Evolutionary conservation across 2,888 invertebrate species (phyloP).

Genomic region (Drosophila aldrichi): DNA sequence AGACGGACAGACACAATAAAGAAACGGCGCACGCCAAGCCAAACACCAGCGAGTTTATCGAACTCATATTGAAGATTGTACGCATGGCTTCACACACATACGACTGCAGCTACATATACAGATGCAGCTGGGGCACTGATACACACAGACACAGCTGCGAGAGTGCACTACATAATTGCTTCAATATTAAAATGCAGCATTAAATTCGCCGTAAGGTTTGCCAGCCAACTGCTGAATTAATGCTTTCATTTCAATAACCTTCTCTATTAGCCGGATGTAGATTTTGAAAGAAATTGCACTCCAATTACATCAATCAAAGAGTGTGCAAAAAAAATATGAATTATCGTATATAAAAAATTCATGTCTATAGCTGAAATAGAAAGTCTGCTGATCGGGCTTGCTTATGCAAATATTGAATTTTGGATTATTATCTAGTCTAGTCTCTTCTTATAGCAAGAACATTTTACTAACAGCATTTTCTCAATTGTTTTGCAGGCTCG

Average conservation of each 20-base stretch:
- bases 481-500: slow-evolving; percentile 90
- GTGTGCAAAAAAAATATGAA: neutral
- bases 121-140: slow-evolving; percentile 19
- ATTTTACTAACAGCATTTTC: slow-evolving; percentile 65
- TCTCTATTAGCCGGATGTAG: slow-evolving; percentile 22
- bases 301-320: neutral
- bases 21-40: slow-evolving; percentile 77
- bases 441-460: neutral
- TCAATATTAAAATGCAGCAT: slow-evolving; percentile 47
- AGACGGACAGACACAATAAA: slow-evolving; percentile 55
- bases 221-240: slow-evolving; percentile 10
- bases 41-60: slow-evolving; percentile 76
- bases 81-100: slow-evolving; percentile 73
- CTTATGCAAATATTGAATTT: neutral
- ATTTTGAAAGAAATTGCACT: slow-evolving; percentile 6
- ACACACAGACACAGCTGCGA: slow-evolving; percentile 32
- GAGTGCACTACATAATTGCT: slow-evolving; percentile 60
- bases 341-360: neutral
- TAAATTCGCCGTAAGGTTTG: slow-evolving; percentile 36
- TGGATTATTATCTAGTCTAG: too few species aligned
- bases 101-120: slow-evolving; percentile 13
- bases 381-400: neutral
- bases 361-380: neutral
- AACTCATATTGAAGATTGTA: slow-evolving; percentile 81
- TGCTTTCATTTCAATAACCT: slow-evolving; percentile 13